Conservation (phyloP, 2,113 vertebrate species). For the Coturnix japonica region DNA sequence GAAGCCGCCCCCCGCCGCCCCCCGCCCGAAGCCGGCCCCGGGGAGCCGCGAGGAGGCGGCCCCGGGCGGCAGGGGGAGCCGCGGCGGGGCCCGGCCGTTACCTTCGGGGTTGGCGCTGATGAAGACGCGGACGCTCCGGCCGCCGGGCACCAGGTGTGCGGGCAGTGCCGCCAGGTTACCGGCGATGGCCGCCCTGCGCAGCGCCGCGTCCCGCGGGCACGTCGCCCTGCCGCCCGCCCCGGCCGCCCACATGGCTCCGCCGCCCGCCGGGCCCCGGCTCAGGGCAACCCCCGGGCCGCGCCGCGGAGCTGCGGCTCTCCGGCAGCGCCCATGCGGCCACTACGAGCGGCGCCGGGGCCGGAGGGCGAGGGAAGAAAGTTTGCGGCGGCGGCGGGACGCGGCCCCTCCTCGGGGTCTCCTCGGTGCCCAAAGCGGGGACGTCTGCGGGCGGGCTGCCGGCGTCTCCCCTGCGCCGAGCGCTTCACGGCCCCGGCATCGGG, state of each 20-base stretch:
- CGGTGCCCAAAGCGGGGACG: no score
- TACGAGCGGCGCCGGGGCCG: no score
- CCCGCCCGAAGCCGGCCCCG: no score
- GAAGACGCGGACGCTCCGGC: slow-evolving; percentile 92
- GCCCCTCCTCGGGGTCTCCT: no score
- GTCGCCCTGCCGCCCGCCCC: slow-evolving; percentile 86
- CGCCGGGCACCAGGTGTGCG: slow-evolving; percentile 87
- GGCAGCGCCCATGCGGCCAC: slow-evolving; percentile 50
- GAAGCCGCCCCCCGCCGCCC: no score
- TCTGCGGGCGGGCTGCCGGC: background rate
- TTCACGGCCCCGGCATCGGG: background rate
- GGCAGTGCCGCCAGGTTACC: slow-evolving; percentile 90
- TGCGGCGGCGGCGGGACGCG: background rate
- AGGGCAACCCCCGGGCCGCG: slow-evolving; percentile 3
- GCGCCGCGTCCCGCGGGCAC: slow-evolving; percentile 89
- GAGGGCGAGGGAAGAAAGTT: background rate
- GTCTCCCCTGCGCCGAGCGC: slow-evolving; percentile 1
- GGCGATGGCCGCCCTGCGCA: slow-evolving; percentile 90
- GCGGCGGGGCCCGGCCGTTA: slow-evolving; percentile 59
- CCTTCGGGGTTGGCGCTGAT: slow-evolving; percentile 94
- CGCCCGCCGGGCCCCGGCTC: background rate
- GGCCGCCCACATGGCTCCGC: slow-evolving; percentile 88
- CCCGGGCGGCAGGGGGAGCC: background rate
- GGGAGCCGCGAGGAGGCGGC: background rate
- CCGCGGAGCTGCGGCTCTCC: no score